These are phyloP conservation scores for Rhea pennata DNA, from an alignment of 2,113 vertebrate genomes.

Conservation along the genomic window DNA sequence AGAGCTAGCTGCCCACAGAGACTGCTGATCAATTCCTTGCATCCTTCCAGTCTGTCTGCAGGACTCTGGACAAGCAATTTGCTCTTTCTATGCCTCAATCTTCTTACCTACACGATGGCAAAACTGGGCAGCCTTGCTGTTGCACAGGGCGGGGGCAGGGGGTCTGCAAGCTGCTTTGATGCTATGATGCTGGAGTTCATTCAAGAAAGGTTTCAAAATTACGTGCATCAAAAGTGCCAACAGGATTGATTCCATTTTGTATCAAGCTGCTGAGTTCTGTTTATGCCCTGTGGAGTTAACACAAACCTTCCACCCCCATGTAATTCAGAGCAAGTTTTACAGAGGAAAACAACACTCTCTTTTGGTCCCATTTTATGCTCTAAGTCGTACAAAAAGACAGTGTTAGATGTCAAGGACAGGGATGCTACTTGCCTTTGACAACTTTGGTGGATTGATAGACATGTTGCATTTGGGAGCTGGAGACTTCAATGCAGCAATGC, in stretches of 20 bases:
- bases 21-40: neutral
- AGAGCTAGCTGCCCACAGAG: neutral
- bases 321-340: neutral
- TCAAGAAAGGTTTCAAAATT: neutral
- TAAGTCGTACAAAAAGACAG: neutral
- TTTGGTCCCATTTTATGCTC: neutral
- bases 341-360: neutral
- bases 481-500: slow-evolving; percentile 36
- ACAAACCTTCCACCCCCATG: neutral
- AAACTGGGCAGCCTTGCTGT: neutral
- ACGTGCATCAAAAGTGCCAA: neutral
- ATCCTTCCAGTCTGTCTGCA: neutral
- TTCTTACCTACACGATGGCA: neutral
- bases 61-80: neutral
- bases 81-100: neutral
- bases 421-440: slow-evolving; percentile 39
- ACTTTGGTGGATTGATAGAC: slow-evolving; percentile 51
- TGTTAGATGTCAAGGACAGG: neutral
- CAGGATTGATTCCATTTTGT: neutral
- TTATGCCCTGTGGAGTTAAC: neutral
- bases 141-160: neutral
- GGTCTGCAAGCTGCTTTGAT: neutral
- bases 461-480: slow-evolving; percentile 26
- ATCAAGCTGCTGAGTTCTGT: neutral
- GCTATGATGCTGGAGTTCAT: neutral